A percentile compares a stretch with the other conserved stretches of the same genome.
These are phyloP conservation scores for Haliaeetus leucogaster DNA, from an alignment of 2,113 vertebrate species.

Conservation along the genomic window DNA sequence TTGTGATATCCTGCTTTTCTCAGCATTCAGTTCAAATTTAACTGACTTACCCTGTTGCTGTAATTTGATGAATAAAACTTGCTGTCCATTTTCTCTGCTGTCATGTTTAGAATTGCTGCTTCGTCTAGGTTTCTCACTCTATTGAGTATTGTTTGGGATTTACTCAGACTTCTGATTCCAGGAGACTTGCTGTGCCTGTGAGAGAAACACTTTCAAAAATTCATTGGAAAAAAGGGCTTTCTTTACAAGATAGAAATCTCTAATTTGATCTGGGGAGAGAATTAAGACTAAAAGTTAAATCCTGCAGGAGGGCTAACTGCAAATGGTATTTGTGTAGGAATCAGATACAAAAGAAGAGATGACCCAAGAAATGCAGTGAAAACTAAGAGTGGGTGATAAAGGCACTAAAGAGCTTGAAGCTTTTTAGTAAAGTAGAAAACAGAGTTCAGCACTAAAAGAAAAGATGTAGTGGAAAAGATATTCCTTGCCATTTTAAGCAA, in stretches of 20 bases:
- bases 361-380: constrained; percentile 31
- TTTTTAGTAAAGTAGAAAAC: constrained; percentile 9
- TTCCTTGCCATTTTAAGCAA: constrained; percentile 5
- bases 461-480: neutral
- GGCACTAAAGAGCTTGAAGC: constrained; percentile 19
- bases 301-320: constrained; percentile 16
- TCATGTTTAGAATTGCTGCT: constrained; percentile 7
- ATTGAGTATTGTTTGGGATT: constrained; percentile 28
- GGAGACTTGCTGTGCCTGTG: constrained; percentile 3
- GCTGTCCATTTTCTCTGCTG: neutral
- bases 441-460: neutral
- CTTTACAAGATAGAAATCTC: constrained; percentile 36
- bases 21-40: constrained; percentile 13
- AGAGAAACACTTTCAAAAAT: constrained; percentile 8
- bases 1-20: neutral
- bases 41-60: constrained; percentile 5
- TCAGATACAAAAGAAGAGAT: constrained; percentile 35
- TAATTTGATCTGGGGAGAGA: constrained; percentile 37
- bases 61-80: constrained; percentile 42
- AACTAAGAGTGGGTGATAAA: constrained; percentile 23
- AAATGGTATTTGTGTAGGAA: constrained; percentile 24
- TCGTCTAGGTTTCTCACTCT: neutral
- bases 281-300: constrained; percentile 59
- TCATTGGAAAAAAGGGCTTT: neutral
- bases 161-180: neutral